Base-by-base conservation (phyloP, 1,140 invertebrate species). In the Diachasma alloeum region DNA sequence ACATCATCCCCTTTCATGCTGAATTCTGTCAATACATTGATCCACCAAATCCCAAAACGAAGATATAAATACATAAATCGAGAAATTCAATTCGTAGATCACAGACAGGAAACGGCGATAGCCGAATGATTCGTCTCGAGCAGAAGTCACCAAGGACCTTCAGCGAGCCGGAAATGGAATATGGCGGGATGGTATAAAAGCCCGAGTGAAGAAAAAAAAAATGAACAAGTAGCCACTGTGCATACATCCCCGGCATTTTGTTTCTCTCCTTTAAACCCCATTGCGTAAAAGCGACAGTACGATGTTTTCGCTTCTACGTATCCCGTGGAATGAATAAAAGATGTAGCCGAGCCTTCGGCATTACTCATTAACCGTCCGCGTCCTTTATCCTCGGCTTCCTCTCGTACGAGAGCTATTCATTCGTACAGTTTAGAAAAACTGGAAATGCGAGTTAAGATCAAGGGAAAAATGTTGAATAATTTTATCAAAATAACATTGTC, bases 281-380 rank as follows among this genome's bases (percentile, higher is more conserved):
- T 71, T n/a, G 4, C 63, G 69, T 56, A 56, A 39, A 37, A 75
- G 22, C 31, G 26, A 76, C 66, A 63, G 59, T 63, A 17, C 39
- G 67, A 59, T 71, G 46, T 48, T 70, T 59, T 63, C 48, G 70
- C 46, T 17, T 15, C 31, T 37, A 68, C 36, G 74, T 56, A 56
- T 70, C 36, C 53, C 69, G 19, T 63, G 36, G 26, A 66, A 74
- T 63, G 63, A 39, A 74, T 59, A 73, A 59, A 63, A 63, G 22
- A 46, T 76, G 31, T 8, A 48, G 36, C 15, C 26, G 59, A 63
- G 24, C 24, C 59, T 26, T 63, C 19, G 59, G 59, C 59, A 63
- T 63, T 63, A 63, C 59, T 63, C 59, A 63, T 63, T 63, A 63
- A 63, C 46, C 26, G 31, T 44, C 42, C 17, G 48, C 15, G 3